A percentile compares a stretch with the other conserved stretches of the same genome.
Evolutionary conservation across 2,113 vertebrate genomes (phyloP).

Genomic region (Myotis davidii): DNA sequence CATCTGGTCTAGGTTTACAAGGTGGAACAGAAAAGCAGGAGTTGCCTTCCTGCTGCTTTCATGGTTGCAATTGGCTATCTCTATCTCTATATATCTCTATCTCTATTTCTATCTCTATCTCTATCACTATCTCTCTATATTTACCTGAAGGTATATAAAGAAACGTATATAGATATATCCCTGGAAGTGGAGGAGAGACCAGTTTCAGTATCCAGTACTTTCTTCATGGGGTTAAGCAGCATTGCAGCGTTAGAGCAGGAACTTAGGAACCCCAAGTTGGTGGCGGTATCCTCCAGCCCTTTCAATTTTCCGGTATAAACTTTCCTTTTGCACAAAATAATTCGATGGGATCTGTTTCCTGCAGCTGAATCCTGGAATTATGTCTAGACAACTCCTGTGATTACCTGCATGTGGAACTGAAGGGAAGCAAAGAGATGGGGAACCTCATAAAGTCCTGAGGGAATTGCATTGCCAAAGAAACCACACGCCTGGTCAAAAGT

Average conservation of each 20-base stretch:
- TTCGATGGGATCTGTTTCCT: neutral
- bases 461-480: neutral
- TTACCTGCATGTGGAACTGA: neutral
- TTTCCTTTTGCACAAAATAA: constrained; percentile 10
- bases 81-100: no score
- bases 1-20: neutral
- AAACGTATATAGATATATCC: neutral
- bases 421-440: neutral
- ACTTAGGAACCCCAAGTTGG: neutral
- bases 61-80: neutral
- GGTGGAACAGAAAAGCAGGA: neutral
- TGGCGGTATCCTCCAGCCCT: neutral
- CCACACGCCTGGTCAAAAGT: neutral
- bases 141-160: no score
- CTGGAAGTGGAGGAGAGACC: neutral
- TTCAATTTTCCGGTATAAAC: neutral
- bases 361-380: neutral
- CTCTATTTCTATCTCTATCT: no score
- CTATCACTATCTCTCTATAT: no score
- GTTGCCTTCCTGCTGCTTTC: neutral
- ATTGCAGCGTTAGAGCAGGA: neutral
- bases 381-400: neutral
- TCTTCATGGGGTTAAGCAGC: neutral
- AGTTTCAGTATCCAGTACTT: neutral
- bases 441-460: neutral